These are phyloP conservation scores for Cirrhinus mrigala DNA, from an alignment of 2,797 vertebrate species.

Conservation along the genomic window DNA sequence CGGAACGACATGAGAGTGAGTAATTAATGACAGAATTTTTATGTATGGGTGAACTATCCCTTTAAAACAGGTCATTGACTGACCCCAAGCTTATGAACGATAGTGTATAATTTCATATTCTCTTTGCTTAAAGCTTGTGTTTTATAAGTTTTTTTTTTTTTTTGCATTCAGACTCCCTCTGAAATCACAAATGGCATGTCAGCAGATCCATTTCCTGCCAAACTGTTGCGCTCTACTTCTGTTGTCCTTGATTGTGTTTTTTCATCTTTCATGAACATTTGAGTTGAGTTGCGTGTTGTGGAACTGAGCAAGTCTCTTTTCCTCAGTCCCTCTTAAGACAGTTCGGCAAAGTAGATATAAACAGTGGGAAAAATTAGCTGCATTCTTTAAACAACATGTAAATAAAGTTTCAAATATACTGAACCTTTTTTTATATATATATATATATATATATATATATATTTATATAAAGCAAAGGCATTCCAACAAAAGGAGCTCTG, in stretches of 20 bases:
- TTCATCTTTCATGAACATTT: neutral
- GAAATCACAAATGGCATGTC: neutral
- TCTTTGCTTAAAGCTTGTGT: neutral
- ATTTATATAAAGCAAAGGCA: no score
- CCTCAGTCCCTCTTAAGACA: neutral
- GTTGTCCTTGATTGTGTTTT: slow-evolving; percentile 3
- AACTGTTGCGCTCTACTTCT: neutral
- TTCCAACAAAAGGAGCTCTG: slow-evolving; percentile 22
- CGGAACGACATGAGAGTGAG: no score
- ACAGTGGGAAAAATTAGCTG: neutral
- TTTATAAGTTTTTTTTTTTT: neutral
- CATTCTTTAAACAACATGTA: neutral
- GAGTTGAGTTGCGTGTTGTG: neutral
- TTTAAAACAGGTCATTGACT: neutral
- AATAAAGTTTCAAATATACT: neutral
- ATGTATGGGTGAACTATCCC: no score
- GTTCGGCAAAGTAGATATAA: neutral
- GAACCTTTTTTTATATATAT: neutral
- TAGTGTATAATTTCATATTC: neutral
- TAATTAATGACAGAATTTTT: no score
- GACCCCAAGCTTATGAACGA: neutral
- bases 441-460: no score
- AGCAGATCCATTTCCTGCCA: neutral
- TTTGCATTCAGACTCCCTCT: neutral
- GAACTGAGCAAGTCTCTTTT: neutral